Evolutionary conservation across 2,888 invertebrate species (phyloP).

Genomic region (Meghimatium bilineatum): DNA sequence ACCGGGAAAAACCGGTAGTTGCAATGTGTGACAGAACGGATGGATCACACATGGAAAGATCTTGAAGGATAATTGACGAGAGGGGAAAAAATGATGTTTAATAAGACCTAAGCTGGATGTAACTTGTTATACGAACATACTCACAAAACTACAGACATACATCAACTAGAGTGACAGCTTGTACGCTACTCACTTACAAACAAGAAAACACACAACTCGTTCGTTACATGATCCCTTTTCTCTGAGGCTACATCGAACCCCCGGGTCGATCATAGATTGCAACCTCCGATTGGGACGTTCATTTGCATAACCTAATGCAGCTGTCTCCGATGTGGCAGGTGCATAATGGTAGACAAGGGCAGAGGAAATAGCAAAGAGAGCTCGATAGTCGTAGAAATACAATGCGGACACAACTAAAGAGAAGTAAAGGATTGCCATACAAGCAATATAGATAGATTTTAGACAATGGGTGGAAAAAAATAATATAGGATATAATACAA

Average conservation of each 20-base stretch:
- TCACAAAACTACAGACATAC: neutral
- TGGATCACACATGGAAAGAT: too few relatives aligned
- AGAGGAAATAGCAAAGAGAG: neutral
- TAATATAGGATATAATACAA: too few relatives aligned
- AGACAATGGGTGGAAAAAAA: too few relatives aligned
- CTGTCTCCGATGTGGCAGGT: constrained; percentile 8
- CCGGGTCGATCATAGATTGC: constrained; percentile 28
- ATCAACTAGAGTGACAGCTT: neutral
- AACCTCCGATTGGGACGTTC: constrained; percentile 11
- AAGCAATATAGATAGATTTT: too few relatives aligned
- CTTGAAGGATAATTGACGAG: too few relatives aligned
- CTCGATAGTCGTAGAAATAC: neutral
- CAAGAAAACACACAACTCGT: neutral
- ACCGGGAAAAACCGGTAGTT: too few relatives aligned
- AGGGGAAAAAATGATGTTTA: too few relatives aligned
- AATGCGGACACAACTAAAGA: too few relatives aligned
- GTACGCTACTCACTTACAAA: neutral
- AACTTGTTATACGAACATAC: neutral
- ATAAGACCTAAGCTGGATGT: too few relatives aligned
- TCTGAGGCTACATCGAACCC: constrained; percentile 7
- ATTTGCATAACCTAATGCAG: constrained; percentile 22
- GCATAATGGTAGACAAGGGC: neutral
- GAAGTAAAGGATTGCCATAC: too few relatives aligned
- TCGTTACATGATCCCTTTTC: constrained; percentile 7
- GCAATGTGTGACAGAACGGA: too few relatives aligned